phyloP scores from a whole-genome alignment of 2,113 vertebrate genomes.

The Esox niger region DNA sequence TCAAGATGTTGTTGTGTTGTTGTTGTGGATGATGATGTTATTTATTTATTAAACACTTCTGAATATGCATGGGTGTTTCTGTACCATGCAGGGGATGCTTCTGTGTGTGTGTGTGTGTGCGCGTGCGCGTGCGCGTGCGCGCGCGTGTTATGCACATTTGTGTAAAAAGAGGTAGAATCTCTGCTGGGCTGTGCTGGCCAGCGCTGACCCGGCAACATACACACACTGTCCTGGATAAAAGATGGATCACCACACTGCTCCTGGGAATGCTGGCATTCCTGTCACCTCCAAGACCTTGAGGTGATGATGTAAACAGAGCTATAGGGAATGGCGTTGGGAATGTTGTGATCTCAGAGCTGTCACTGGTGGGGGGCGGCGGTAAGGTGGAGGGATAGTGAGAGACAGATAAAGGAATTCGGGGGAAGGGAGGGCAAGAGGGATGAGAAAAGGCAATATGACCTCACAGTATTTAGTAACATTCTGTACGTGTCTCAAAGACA shows the following conservation, averaged over 20 bases:
- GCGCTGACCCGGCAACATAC: constrained; percentile 8
- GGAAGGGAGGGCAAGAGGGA: too few species aligned
- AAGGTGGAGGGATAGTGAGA: background rate
- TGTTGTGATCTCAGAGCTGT: background rate
- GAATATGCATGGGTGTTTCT: constrained; percentile 53
- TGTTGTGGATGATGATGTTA: constrained; percentile 73
- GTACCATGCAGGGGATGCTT: too few species aligned
- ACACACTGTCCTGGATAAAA: constrained; percentile 34
- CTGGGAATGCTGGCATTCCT: constrained; percentile 22
- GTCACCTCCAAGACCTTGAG: constrained; percentile 9
- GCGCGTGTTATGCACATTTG: too few species aligned
- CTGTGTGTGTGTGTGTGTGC: too few species aligned
- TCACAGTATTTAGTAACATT: too few species aligned
- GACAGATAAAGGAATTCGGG: background rate
- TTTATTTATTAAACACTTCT: constrained; percentile 85
- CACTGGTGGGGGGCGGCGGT: background rate
- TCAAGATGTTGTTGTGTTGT: constrained; percentile 67
- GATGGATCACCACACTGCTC: background rate
- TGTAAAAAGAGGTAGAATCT: background rate
- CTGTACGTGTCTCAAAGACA: too few species aligned
- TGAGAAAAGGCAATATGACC: too few species aligned
- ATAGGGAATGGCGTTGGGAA: background rate
- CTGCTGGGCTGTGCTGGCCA: background rate
- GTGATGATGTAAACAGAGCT: constrained; percentile 25
- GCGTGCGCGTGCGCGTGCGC: too few species aligned